Percentiles rank a stretch among this genome's conserved stretches.
These are phyloP conservation scores for Hippocampus mohnikei DNA, from an alignment of 2,113 vertebrate genomes.

Conservation along the genomic window DNA sequence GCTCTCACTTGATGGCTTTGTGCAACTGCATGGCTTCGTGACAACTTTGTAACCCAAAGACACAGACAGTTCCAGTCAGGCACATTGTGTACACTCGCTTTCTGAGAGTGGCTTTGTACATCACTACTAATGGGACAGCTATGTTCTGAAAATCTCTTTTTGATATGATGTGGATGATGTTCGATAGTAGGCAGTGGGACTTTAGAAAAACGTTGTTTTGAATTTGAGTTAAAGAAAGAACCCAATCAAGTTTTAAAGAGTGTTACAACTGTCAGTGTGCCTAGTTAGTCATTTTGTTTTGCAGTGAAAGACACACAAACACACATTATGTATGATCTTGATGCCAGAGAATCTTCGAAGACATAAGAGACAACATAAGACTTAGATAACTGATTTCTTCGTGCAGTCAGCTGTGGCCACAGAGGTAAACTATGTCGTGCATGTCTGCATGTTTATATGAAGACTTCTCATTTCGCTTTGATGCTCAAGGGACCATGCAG, in stretches of 20 bases:
- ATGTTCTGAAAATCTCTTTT: no score
- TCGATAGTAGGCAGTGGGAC: neutral
- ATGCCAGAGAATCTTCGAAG: neutral
- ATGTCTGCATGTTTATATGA: slow-evolving; percentile 41
- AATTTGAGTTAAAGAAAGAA: no score
- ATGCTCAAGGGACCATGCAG: neutral
- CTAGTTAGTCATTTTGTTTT: neutral
- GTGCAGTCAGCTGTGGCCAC: slow-evolving; percentile 37
- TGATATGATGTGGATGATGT: neutral
- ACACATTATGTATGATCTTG: neutral
- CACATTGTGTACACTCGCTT: neutral
- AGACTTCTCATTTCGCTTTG: slow-evolving; percentile 25
- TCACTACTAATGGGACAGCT: neutral
- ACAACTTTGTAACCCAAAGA: slow-evolving; percentile 4
- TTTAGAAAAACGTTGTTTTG: neutral
- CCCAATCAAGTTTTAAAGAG: neutral
- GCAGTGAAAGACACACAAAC: neutral
- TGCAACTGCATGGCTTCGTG: slow-evolving; percentile 31
- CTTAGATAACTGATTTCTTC: slow-evolving; percentile 16
- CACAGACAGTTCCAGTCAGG: neutral
- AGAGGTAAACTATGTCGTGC: slow-evolving; percentile 31
- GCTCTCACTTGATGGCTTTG: slow-evolving; percentile 31
- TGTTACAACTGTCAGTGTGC: neutral
- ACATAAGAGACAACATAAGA: neutral
- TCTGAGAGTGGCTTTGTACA: neutral